Conservation (phyloP, 2,797 vertebrate genomes). For the Gymnoscopelus microlampas region DNA sequence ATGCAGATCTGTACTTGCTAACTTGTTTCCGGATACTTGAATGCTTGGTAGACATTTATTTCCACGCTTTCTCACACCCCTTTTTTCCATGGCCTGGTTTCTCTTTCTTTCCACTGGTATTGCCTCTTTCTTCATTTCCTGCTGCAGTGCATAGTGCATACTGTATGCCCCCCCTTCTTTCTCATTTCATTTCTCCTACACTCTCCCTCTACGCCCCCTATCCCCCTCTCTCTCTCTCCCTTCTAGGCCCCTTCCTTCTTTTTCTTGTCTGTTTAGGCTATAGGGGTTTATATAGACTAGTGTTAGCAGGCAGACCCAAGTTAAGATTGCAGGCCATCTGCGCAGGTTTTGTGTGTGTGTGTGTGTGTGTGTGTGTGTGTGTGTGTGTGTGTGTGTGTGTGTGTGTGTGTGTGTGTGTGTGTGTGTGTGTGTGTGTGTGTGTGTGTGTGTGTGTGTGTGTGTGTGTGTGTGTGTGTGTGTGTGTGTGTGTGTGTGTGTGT, state of each 20-base stretch:
- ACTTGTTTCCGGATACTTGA: conserved; percentile 16
- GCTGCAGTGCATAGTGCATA: conserved; percentile 8
- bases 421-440: no score
- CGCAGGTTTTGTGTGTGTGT: neutral
- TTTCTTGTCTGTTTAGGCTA: conserved; percentile 49
- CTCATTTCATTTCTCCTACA: conserved; percentile 49
- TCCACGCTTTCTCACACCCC: conserved; percentile 37
- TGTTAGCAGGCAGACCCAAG: conserved; percentile 21
- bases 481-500: no score
- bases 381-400: no score
- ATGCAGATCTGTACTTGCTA: conserved; percentile 10
- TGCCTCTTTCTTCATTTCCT: conserved; percentile 62
- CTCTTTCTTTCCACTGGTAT: conserved; percentile 46
- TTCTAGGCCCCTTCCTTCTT: conserved; percentile 26
- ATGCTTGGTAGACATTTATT: conserved; percentile 20
- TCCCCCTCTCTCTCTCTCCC: conserved; percentile 16
- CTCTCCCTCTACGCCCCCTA: conserved; percentile 16
- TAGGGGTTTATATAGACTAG: conserved; percentile 33
- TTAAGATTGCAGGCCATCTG: conserved; percentile 22
- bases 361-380: no score
- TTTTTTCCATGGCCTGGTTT: conserved; percentile 47
- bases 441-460: no score
- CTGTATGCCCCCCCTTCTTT: conserved; percentile 20
- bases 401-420: no score
- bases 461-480: no score